Base-by-base conservation (phyloP, 2,888 invertebrate genomes). In the Macrophya annulata region DNA sequence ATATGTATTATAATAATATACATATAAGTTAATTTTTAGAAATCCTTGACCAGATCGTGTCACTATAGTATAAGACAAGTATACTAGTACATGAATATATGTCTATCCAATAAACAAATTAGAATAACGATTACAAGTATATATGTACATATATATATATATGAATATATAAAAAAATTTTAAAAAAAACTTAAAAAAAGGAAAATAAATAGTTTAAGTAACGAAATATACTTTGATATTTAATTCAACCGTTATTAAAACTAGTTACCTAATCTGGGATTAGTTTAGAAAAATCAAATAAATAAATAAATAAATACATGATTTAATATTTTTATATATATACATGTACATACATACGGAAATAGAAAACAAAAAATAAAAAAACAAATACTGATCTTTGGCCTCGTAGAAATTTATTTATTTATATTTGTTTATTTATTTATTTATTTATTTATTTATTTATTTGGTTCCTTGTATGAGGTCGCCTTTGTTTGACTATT, bases 401-500 rank as follows among this genome's bases (percentile, higher is more conserved):
- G 55, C 55, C 55, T 55, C n/a, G 55, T 15, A 10, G 3, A 21
- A 21, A 62, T 62, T 25, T 25, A 25, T 62, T 62, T 62, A 25
- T 62, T 17, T 51, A 51, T 48, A n/a, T n/a, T n/a, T n/a, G n/a
- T n/a, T 48, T 48, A 21, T n/a, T 59, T 21, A 59, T 59, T 21
- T 21, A 59, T n/a, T 59, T 59, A 62, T 62, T 21, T 10, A 25
- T 21, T 62, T 62, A 25, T 62, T 31, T 62, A 25, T 62, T 62
- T 21, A 10, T 37, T 68, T 12, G 10, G n/a, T 25, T 8, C 1
- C 43, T 10, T 21, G 10, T 15, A 45, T 45, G 9, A 55, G 77
- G 55, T 43, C 62, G 59, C 62, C 81, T 81, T 81, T 81, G 81
- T 81, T 81, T 81, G 81, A 43, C 81, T 62, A 81, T 43, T 74